Evolutionary conservation across 2,797 vertebrate species (phyloP), one percentile per base, ranked within the genome.

Genomic region (Paedocypris micromegethes): DNA sequence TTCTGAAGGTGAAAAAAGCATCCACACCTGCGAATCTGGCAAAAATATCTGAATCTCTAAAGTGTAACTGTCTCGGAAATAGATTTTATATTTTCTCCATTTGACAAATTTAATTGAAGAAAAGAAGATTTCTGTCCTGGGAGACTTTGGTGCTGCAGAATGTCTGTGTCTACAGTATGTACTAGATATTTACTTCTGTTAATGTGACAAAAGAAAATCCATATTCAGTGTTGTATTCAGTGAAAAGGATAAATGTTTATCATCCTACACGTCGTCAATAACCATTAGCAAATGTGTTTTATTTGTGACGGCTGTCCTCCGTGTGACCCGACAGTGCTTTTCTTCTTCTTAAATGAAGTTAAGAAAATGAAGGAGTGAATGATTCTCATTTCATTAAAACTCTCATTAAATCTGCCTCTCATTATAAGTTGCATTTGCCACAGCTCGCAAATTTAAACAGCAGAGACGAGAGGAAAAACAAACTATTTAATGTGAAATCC

Each of bases 361-460:
- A 66, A 43, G 44, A 61, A 72, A 75, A 66, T 69, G 47, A 70
- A 77, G 49, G 52, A 72, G 66, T 58, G 75, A 83, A 83, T 71
- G 70, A 79, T 75, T 77, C 79, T 75, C 78, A 78, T 74, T 79
- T 88, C 86, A 89, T 90, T 89, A 89, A 87, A 88, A 87, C 82
- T 82, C 78, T 82, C 77, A 64, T 72, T 85, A 87, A 89, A 89
- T 86, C 85, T 84, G 84, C 83, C 84, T 82, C 79, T 83, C 84
- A 85, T 89, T 87, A 88, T 81, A 77, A 76, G 77, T 79, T 73
- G 78, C 85, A 84, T 87, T 87, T 84, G 76, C 79, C 85, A 79
- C 80, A 83, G 80, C 80, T 86, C 80, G 79, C 81, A 86, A 84
- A 82, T 84, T 85, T 84, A 44, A 42, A 58, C 56, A 60, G 39